Conservation (phyloP, 23 tunicate genomes). For the Phallusia fumigata region DNA sequence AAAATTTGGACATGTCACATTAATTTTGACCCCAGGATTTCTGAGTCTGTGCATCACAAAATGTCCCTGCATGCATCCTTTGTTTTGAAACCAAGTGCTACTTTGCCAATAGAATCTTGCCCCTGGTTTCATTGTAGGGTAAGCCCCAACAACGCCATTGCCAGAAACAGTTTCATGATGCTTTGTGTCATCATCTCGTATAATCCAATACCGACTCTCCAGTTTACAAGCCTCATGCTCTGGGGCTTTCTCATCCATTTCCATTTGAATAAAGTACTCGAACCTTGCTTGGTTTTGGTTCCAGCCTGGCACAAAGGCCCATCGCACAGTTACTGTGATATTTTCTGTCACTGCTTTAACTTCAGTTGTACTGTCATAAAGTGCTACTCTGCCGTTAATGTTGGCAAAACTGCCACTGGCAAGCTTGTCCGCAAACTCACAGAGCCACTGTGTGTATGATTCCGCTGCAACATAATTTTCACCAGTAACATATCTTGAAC, state of each 20-base stretch:
- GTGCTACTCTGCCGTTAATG: background rate
- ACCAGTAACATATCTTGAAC: conserved; percentile 1
- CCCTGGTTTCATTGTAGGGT: conserved; percentile 42
- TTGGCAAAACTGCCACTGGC: background rate
- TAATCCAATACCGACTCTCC: conserved; percentile 27
- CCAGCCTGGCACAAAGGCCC: conserved; percentile 21
- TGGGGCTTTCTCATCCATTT: conserved; percentile 32
- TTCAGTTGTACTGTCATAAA: conserved; percentile 36
- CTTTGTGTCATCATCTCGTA: conserved; percentile 1
- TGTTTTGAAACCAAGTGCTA: conserved; percentile 20
- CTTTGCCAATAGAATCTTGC: conserved; percentile 41
- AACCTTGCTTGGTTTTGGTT: conserved; percentile 6
- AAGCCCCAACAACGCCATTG: conserved; percentile 39
- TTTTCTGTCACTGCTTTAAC: conserved; percentile 18
- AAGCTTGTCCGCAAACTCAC: conserved; percentile 21
- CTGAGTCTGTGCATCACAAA: conserved; percentile 29
- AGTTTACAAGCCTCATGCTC: conserved; percentile 29
- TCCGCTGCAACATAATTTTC: background rate
- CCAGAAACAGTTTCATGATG: conserved; percentile 29
- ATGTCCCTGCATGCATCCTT: conserved; percentile 41
- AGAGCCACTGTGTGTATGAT: conserved; percentile 40
- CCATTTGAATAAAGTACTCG: conserved; percentile 29
- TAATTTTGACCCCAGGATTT: conserved; percentile 11
- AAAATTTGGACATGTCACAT: conserved; percentile 33
- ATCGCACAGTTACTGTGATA: conserved; percentile 36